Conservation (phyloP, 2,888 invertebrate genomes). For the Emmelina monodactyla region DNA sequence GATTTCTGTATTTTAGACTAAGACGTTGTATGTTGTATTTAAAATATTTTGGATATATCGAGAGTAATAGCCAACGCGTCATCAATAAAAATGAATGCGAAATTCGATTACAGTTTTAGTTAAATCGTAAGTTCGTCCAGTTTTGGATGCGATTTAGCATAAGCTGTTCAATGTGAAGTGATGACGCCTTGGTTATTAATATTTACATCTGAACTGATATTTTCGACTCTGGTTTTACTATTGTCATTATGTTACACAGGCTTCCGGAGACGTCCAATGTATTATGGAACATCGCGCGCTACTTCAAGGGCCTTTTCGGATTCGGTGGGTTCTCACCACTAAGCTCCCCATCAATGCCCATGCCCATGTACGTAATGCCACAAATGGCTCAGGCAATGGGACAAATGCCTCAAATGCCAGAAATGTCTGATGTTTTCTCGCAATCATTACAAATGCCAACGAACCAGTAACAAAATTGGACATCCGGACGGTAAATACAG, state of each 20-base stretch:
- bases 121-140: too few relatives aligned
- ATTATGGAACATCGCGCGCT: slow-evolving; percentile 61
- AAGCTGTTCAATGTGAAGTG: too few relatives aligned
- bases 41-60: too few relatives aligned
- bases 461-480: slow-evolving; percentile 50
- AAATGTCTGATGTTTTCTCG: slow-evolving; percentile 17
- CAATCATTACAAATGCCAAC: slow-evolving; percentile 31
- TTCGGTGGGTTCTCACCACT: slow-evolving; percentile 45
- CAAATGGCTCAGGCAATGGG: slow-evolving; percentile 35
- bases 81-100: too few relatives aligned
- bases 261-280: slow-evolving; percentile 63
- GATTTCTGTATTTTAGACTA: too few relatives aligned
- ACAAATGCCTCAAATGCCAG: slow-evolving; percentile 20
- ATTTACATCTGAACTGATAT: slow-evolving; percentile 25
- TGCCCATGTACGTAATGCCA: slow-evolving; percentile 57
- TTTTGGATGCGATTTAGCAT: too few relatives aligned
- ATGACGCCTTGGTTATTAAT: too few relatives aligned
- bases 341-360: slow-evolving; percentile 44
- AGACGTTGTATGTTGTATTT: too few relatives aligned
- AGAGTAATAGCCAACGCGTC: too few relatives aligned
- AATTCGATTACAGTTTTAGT: too few relatives aligned
- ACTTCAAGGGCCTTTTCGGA: slow-evolving; percentile 59
- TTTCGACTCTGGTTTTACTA: slow-evolving; percentile 17
- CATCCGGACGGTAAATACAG: slow-evolving; percentile 28
- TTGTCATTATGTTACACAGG: slow-evolving; percentile 42